A percentile compares a stretch with the other conserved stretches of the same genome.
These are phyloP conservation scores for Apamea crenata DNA, from an alignment of 2,888 invertebrate species.

Conservation along the genomic window DNA sequence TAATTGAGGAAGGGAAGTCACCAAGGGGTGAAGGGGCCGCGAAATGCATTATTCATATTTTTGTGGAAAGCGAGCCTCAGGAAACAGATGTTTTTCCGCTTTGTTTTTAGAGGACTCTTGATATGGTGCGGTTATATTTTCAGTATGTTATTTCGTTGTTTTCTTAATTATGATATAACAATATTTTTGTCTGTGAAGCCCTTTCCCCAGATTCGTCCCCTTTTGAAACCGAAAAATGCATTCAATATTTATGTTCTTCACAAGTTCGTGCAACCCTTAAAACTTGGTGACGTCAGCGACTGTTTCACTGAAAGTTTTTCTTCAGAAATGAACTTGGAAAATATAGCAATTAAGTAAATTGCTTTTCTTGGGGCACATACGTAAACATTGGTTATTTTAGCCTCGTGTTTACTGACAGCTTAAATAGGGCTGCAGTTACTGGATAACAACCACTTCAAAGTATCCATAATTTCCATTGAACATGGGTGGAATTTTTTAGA, in stretches of 20 bases:
- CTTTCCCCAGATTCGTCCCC: neutral
- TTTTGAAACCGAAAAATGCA: neutral
- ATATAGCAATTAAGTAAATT: constrained; percentile 59
- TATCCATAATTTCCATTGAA: constrained; percentile 13
- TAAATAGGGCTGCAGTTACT: constrained; percentile 30
- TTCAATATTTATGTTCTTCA: neutral
- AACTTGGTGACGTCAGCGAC: constrained; percentile 49
- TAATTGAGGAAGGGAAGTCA: constrained; percentile 73
- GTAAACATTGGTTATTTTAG: constrained; percentile 40
- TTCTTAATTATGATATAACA: constrained; percentile 4
- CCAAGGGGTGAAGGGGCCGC: constrained; percentile 55
- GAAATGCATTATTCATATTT: constrained; percentile 72
- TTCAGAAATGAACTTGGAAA: constrained; percentile 34
- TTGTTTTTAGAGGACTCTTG: constrained; percentile 43
- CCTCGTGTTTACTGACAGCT: constrained; percentile 27
- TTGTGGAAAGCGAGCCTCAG: constrained; percentile 63
- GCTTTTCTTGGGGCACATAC: constrained; percentile 34
- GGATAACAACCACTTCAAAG: constrained; percentile 11
- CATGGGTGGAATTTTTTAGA: neutral
- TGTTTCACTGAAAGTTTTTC: constrained; percentile 31
- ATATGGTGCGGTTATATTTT: constrained; percentile 28
- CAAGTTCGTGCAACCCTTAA: constrained; percentile 37
- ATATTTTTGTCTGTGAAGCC: neutral
- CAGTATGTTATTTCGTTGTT: constrained; percentile 1
- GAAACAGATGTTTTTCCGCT: constrained; percentile 70